Conservation (phyloP, 2,113 vertebrate species). For the Trogon melanurus region DNA sequence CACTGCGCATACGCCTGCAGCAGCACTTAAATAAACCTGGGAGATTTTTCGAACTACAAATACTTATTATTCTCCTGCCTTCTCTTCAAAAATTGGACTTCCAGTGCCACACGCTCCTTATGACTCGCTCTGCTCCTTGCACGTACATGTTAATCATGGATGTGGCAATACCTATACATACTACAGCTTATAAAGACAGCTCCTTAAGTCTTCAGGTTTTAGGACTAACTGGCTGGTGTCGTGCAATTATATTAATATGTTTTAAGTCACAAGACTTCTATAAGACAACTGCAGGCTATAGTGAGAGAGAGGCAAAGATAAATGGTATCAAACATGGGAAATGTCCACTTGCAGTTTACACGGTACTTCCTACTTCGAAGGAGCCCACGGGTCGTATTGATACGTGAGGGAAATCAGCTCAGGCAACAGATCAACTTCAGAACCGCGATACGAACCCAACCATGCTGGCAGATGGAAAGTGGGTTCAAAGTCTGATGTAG, state of each 20-base stretch:
- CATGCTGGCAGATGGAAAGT: not conserved
- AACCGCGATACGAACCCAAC: not conserved
- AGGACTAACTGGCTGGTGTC: not conserved
- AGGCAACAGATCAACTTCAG: not conserved
- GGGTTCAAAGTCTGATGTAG: not conserved
- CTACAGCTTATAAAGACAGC: not conserved
- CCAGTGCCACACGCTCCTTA: not conserved
- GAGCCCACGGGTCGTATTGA: not conserved
- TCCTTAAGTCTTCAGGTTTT: not conserved
- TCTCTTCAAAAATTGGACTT: not conserved
- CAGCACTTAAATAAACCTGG: not conserved
- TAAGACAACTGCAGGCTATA: not conserved
- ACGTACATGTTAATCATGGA: not conserved
- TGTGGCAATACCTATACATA: not conserved
- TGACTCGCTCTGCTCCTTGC: not conserved
- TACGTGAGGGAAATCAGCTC: accelerated
- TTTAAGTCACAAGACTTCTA: not conserved
- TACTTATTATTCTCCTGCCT: not conserved
- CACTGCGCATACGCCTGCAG: not conserved
- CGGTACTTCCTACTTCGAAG: not conserved
- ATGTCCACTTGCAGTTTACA: not conserved
- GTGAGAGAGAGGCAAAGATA: not conserved
- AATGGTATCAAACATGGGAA: not conserved
- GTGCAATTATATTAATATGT: not conserved
- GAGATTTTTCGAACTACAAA: not conserved